These are phyloP conservation scores for Saxidomus purpurata DNA, from an alignment of 1,140 invertebrate genomes.

Conservation along the genomic window DNA sequence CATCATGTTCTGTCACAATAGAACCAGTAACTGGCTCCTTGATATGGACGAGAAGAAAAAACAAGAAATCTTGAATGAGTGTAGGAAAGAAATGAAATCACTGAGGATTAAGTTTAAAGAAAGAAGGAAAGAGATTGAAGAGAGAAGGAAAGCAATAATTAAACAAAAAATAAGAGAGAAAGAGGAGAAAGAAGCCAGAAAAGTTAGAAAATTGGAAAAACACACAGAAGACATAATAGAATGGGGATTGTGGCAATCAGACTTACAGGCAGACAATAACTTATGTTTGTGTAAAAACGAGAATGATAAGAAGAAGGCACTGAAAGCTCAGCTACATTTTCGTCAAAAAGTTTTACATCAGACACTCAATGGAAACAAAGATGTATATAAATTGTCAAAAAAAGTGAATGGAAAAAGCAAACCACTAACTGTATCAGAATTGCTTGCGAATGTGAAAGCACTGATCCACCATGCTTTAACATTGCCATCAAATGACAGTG, in stretches of 20 bases:
- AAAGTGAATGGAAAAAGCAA: conserved; percentile 20
- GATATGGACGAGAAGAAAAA: conserved; percentile 36
- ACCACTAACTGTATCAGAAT: conserved; percentile 13
- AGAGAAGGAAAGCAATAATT: conserved; percentile 26
- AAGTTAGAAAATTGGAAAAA: conserved; percentile 5
- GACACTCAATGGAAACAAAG: conserved; percentile 27
- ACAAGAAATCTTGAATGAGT: conserved; percentile 20
- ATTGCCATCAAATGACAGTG: conserved; percentile 5
- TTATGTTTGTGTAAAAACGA: conserved; percentile 26
- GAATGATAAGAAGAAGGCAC: conserved; percentile 27
- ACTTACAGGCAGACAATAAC: conserved; percentile 36
- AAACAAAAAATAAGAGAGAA: conserved; percentile 31
- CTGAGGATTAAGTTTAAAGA: conserved; percentile 17
- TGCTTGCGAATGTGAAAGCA: conserved; percentile 33
- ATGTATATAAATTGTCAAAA: conserved; percentile 45
- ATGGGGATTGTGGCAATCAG: conserved; percentile 53
- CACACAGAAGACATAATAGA: conserved; percentile 29
- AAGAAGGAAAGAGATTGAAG: conserved; percentile 47
- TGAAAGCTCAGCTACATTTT: conserved; percentile 39
- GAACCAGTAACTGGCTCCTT: conserved; percentile 42
- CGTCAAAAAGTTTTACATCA: conserved; percentile 38
- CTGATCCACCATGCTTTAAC: conserved; percentile 33
- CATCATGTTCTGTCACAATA: conserved; percentile 54
- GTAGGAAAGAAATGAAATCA: conserved; percentile 6
- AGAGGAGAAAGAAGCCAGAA: conserved; percentile 27